Evolutionary conservation across 2,113 vertebrate species (phyloP).

Genomic region (Papio anubis): DNA sequence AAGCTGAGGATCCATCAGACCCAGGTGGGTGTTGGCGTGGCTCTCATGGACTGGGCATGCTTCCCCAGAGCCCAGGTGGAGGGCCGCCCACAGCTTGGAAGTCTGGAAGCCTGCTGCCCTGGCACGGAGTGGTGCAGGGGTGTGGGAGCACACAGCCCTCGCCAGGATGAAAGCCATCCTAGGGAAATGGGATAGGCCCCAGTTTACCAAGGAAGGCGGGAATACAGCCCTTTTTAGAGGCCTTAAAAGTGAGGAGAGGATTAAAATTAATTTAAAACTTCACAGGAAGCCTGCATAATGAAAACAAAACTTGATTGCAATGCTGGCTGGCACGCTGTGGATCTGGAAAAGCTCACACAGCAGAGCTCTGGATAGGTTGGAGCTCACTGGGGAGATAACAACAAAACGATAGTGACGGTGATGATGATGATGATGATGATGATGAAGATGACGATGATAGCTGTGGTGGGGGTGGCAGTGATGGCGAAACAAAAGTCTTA

Average conservation of each 20-base stretch:
- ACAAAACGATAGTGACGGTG: not conserved
- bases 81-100: not conserved
- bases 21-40: not conserved
- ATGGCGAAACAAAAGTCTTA: not conserved
- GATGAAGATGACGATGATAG: too few species aligned
- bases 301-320: slow-evolving; percentile 81
- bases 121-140: not conserved
- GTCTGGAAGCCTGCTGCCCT: not conserved
- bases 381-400: slow-evolving; percentile 56
- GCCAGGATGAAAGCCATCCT: slow-evolving; percentile 36
- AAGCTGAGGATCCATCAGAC: not conserved
- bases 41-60: not conserved
- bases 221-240: slow-evolving; percentile 76
- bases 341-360: slow-evolving; percentile 79
- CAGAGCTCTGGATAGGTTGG: slow-evolving; percentile 65
- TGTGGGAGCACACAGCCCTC: accelerated
- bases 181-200: slow-evolving; percentile 70
- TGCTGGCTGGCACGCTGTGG: slow-evolving; percentile 69
- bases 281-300: slow-evolving; percentile 82
- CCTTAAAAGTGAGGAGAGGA: slow-evolving; percentile 79
- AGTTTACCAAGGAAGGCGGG: slow-evolving; percentile 76
- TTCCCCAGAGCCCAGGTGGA: slow-evolving; percentile 36
- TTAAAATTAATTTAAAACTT: slow-evolving; percentile 86
- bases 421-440: not conserved
- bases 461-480: not conserved